Percentiles rank a stretch among this genome's conserved stretches.
These are phyloP conservation scores for Ectropis grisescens DNA, from an alignment of 1,140 invertebrate genomes.

Conservation along the genomic window DNA sequence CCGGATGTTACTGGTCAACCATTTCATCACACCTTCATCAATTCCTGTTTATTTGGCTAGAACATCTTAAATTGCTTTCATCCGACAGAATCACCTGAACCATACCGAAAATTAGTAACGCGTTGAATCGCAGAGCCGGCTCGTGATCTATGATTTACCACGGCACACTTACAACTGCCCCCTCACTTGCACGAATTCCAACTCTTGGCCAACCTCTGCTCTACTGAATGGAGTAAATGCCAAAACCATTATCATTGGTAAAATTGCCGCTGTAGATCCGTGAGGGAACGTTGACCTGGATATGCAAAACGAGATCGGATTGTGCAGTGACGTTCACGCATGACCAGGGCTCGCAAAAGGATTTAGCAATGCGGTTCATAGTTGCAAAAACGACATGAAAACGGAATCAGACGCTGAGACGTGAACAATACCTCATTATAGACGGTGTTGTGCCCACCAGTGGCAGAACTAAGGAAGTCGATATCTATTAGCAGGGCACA, in stretches of 20 bases:
- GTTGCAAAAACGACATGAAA: constrained; percentile 28
- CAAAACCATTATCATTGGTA: constrained; percentile 34
- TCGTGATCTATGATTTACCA: constrained; percentile 43
- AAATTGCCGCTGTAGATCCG: constrained; percentile 35
- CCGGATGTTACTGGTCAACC: constrained; percentile 2
- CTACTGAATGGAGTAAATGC: constrained; percentile 32
- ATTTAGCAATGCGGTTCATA: constrained; percentile 37
- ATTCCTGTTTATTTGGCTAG: too few species aligned
- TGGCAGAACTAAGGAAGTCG: constrained; percentile 59
- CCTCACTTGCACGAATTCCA: too few species aligned
- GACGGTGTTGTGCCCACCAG: constrained; percentile 33
- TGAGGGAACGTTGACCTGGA: constrained; percentile 35
- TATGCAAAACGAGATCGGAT: constrained; percentile 5
- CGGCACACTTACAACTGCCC: constrained; percentile 9
- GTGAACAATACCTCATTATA: constrained; percentile 63
- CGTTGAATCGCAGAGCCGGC: too few species aligned
- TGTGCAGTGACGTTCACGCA: too few species aligned
- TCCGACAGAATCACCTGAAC: too few species aligned
- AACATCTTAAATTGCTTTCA: too few species aligned
- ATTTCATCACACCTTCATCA: too few species aligned
- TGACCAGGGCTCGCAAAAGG: constrained; percentile 8
- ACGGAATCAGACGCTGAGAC: constrained; percentile 40
- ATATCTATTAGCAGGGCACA: constrained; percentile 66
- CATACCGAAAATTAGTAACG: too few species aligned
- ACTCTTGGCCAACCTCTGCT: constrained; percentile 6